Evolutionary conservation across 2,888 invertebrate genomes (phyloP).

Genomic region (Ichneumoninae sp.): DNA sequence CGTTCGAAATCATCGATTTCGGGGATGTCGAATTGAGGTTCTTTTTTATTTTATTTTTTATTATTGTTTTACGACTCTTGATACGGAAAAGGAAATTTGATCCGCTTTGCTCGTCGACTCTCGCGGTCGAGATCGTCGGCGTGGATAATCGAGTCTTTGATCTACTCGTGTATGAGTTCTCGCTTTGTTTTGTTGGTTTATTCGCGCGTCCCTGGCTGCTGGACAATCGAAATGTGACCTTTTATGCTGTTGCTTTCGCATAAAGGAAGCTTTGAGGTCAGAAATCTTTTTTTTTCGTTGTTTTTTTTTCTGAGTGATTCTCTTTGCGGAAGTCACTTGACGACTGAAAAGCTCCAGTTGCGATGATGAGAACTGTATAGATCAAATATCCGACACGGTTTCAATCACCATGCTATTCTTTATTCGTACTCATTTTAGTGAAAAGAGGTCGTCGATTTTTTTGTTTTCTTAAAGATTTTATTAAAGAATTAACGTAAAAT

Average conservation of each 20-base stretch:
- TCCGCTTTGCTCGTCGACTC: not conserved
- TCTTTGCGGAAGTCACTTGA: not conserved
- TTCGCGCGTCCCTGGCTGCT: not conserved
- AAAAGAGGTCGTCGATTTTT: too few relatives aligned
- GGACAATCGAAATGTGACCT: constrained; percentile 26
- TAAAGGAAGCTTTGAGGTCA: not conserved
- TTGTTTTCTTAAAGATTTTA: too few relatives aligned
- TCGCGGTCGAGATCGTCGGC: constrained; percentile 14
- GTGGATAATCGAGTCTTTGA: constrained; percentile 44
- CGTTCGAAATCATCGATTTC: constrained; percentile 26
- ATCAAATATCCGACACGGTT: too few relatives aligned
- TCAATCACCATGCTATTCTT: too few relatives aligned
- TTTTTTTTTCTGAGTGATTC: not conserved
- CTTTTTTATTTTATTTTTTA: constrained; percentile 25
- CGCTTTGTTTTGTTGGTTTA: constrained; percentile 9
- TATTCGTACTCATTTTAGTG: too few relatives aligned
- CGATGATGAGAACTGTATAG: too few relatives aligned
- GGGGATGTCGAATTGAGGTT: constrained; percentile 13
- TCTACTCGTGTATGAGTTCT: constrained; percentile 7
- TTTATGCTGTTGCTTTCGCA: not conserved
- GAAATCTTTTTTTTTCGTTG: not conserved
- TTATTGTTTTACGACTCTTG: constrained; percentile 42
- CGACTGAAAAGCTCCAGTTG: too few relatives aligned
- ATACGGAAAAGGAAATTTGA: constrained; percentile 16
- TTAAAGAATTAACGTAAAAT: too few relatives aligned